A percentile compares a stretch with the other conserved stretches of the same genome.
phyloP scores from a whole-genome alignment of 1,140 invertebrate species.

The Aleiodes sp. region DNA sequence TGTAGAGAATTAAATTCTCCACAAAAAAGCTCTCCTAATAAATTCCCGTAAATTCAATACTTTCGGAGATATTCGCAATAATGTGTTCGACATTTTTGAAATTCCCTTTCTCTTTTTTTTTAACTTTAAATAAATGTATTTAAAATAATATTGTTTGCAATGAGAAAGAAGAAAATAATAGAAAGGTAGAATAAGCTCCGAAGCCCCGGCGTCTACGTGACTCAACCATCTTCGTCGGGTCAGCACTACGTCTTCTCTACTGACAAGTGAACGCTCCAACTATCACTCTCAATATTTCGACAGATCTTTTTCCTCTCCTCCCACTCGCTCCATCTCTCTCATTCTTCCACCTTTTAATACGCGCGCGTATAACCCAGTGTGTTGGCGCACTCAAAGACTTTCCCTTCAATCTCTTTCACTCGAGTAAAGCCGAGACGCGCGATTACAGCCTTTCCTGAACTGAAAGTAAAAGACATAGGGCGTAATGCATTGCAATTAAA shows the following conservation, averaged over 20 bases:
- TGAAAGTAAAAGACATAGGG: slow-evolving; percentile 9
- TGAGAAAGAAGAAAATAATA: neutral
- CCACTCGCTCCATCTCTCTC: neutral
- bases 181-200: neutral
- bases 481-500: slow-evolving; percentile 1
- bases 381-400: neutral
- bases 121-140: no score
- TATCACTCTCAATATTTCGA: slow-evolving; percentile 24
- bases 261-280: slow-evolving; percentile 11
- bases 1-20: no score
- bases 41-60: no score
- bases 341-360: no score
- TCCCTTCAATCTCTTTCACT: slow-evolving; percentile 21
- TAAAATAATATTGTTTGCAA: no score
- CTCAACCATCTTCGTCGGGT: slow-evolving; percentile 14
- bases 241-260: neutral
- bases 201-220: neutral
- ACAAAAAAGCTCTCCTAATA: no score
- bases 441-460: neutral
- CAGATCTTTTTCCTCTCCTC: slow-evolving; percentile 3
- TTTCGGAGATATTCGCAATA: no score
- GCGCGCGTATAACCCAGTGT: no score
- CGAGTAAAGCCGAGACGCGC: neutral
- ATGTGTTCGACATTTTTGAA: no score
- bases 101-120: no score